Base-by-base conservation (phyloP, 1,140 invertebrate genomes). In the Tetraneura akinire region DNA sequence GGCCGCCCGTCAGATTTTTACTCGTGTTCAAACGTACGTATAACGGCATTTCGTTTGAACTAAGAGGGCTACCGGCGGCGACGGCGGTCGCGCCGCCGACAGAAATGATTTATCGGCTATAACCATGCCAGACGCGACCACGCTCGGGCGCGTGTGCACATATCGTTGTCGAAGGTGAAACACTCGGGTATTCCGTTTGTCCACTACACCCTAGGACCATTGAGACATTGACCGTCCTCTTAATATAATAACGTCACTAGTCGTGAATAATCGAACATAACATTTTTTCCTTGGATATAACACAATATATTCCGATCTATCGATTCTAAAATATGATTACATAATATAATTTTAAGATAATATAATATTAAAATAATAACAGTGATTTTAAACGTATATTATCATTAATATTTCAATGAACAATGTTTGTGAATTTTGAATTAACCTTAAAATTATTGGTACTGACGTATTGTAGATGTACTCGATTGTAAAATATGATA, bases 81-180 rank as follows among this genome's bases (percentile, higher is more conserved):
- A 49, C 49, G 71, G 51, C 18, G 49, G 32, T 53, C 47, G 26
- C 71, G 74, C 74, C 53, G 74, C 23, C 55, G 74, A 78, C 74
- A 62, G 74, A 78, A 62, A 78, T 78, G 74, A 78, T 78, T 78
- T 78, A 78, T 78, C n/a, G 74, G 53, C 32, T 32, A 26, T n/a
- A 26, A 76, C 29, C 32, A n/a, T 18, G 18, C 26, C 32, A 57
- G 51, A 37, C 51, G 32, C 14, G 32, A n/a, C n/a, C n/a, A n/a
- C 8, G 29, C 13, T 29, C n/a, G 51, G 13, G 64, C 10, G 14
- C 9, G 10, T 26, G 14, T 26, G 29, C 11, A 18, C 37, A 5
- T 18, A 18, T 26, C 57, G 73, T 76, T 32, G 53, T 76, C 11
- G 71, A 57, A 55, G 49, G 32, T 57, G 49, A 74, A 74, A 55